These are phyloP conservation scores for Triops cancriformis DNA, from an alignment of 1,140 invertebrate genomes.

Conservation along the genomic window DNA sequence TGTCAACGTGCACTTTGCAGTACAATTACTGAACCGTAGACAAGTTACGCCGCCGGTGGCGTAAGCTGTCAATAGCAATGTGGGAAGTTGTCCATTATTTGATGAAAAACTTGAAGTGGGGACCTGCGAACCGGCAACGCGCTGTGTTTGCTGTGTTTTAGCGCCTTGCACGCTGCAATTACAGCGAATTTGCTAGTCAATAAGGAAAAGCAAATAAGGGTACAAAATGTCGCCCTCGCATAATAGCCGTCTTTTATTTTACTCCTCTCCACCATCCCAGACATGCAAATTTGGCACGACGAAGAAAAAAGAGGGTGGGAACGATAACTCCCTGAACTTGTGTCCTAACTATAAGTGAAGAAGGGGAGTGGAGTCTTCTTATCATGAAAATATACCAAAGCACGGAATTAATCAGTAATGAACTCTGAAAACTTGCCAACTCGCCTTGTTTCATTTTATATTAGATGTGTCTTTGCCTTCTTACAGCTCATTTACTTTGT, in stretches of 20 bases:
- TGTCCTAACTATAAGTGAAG: too few species aligned
- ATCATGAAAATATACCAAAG: too few species aligned
- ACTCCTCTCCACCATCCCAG: too few species aligned
- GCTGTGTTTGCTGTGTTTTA: background rate
- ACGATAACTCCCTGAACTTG: too few species aligned
- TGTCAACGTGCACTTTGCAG: too few species aligned
- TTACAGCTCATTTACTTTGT: too few species aligned
- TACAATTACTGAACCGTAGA: too few species aligned
- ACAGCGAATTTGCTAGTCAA: background rate
- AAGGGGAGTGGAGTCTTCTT: too few species aligned
- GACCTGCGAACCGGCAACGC: background rate
- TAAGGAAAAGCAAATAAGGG: background rate
- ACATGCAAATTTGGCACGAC: background rate
- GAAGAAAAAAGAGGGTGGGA: background rate
- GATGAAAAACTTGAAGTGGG: background rate
- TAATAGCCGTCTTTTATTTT: background rate
- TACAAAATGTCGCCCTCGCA: background rate
- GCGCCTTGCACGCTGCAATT: background rate
- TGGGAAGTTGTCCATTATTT: background rate
- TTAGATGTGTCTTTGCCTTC: too few species aligned
- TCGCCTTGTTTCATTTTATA: too few species aligned
- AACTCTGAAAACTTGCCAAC: too few species aligned
- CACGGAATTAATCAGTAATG: too few species aligned
- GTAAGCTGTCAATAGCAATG: background rate
- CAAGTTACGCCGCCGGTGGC: background rate